Conservation (phyloP, 2,113 vertebrate genomes). For the Pteruthius melanotis region DNA sequence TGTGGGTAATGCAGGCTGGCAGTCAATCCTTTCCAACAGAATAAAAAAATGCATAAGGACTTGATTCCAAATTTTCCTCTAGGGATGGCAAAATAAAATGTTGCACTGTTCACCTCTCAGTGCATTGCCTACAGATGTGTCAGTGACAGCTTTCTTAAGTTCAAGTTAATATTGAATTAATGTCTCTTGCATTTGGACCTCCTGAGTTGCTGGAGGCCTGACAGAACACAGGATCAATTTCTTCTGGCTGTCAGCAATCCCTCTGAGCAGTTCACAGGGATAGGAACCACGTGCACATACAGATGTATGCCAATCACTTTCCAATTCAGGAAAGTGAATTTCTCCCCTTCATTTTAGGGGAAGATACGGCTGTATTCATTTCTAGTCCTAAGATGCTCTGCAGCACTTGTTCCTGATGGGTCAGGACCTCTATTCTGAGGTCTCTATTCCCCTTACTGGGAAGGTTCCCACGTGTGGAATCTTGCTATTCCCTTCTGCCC, state of each 20-base stretch:
- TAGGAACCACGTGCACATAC: neutral
- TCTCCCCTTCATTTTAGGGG: neutral
- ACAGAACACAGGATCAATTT: neutral
- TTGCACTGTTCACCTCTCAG: neutral
- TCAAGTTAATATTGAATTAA: neutral
- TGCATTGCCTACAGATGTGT: neutral
- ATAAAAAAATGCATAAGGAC: neutral
- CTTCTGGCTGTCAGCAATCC: neutral
- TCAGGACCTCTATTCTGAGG: neutral
- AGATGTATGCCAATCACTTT: neutral
- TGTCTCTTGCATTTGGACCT: neutral
- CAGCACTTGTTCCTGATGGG: neutral
- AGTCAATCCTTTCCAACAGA: neutral
- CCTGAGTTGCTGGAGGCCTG: neutral
- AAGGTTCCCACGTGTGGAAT: neutral
- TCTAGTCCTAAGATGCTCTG: neutral
- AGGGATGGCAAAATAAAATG: neutral
- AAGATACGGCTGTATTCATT: neutral
- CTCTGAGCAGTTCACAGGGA: neutral
- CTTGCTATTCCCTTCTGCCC: neutral
- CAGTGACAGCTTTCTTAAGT: neutral
- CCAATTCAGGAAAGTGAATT: neutral
- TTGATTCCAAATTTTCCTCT: neutral
- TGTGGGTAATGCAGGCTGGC: neutral
- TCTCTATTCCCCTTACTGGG: neutral